Evolutionary conservation across 92 coral and sea anemone species (phyloP).

Genomic region (Epizoanthus scotinus): DNA sequence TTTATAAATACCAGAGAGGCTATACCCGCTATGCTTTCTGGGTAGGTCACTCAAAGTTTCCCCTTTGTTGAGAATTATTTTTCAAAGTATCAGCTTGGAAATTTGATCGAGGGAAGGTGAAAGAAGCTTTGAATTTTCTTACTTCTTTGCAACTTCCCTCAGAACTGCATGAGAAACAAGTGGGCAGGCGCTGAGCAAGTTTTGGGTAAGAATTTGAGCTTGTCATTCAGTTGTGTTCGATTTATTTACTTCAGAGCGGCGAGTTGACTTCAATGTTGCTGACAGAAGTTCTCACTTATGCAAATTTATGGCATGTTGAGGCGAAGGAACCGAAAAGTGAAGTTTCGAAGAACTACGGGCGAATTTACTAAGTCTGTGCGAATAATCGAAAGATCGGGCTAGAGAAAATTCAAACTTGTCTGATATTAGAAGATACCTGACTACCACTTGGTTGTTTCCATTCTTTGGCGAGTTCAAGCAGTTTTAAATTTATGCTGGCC

Average conservation of each 20-base stretch:
- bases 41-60: constrained; percentile 88
- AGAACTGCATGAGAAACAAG: constrained; percentile 45
- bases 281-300: constrained; percentile 89
- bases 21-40: constrained; percentile 82
- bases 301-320: constrained; percentile 84
- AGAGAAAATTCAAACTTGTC: constrained; percentile 38
- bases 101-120: constrained; percentile 66
- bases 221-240: constrained; percentile 24
- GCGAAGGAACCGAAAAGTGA: constrained; percentile 61
- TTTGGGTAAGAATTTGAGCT: constrained; percentile 26
- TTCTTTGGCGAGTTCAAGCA: constrained; percentile 92
- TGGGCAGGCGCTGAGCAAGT: constrained; percentile 35
- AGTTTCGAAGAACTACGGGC: constrained; percentile 54
- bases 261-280: constrained; percentile 79
- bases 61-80: constrained; percentile 72
- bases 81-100: constrained; percentile 69
- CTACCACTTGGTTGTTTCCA: constrained; percentile 76
- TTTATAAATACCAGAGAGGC: constrained; percentile 73
- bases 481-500: constrained; percentile 92
- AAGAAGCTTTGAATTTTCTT: constrained; percentile 65
- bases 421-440: constrained; percentile 27
- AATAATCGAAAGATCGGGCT: background rate
- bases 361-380: constrained; percentile 15
- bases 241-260: constrained; percentile 46
- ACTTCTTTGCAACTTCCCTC: constrained; percentile 47